phyloP scores from a whole-genome alignment of 2,888 invertebrate species.

The Isotomurus palustris region DNA sequence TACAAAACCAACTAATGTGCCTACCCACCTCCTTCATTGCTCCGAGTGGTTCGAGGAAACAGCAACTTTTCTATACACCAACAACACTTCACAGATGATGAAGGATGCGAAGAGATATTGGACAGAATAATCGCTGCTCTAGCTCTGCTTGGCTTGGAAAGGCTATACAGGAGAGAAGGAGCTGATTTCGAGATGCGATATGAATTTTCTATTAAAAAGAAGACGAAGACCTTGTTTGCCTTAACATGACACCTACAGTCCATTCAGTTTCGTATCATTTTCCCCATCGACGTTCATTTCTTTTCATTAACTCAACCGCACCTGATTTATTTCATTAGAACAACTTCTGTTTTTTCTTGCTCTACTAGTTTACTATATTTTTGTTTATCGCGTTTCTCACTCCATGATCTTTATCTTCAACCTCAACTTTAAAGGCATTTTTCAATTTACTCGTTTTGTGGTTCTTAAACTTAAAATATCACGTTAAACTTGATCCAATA shows the following conservation, averaged over 20 bases:
- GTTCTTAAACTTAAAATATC: too few species aligned
- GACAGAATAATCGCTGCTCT: too few species aligned
- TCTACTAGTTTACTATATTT: too few species aligned
- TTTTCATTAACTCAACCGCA: constrained; percentile 39
- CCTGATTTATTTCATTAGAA: constrained; percentile 39
- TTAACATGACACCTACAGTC: constrained; percentile 25
- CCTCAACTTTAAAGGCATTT: too few species aligned
- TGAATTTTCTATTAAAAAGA: constrained; percentile 9
- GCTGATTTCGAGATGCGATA: constrained; percentile 10
- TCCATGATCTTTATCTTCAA: too few species aligned
- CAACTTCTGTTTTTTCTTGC: constrained; percentile 31
- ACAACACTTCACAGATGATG: too few species aligned
- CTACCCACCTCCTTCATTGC: not conserved
- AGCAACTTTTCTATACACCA: too few species aligned
- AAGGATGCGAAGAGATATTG: too few species aligned
- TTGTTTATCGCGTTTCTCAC: too few species aligned
- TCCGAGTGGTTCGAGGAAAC: not conserved
- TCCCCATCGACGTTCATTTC: constrained; percentile 33
- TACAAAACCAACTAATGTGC: not conserved
- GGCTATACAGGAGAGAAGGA: not conserved
- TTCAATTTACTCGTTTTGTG: too few species aligned
- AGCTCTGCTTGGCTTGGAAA: constrained; percentile 3
- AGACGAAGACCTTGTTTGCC: constrained; percentile 22
- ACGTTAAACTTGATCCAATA: too few species aligned
- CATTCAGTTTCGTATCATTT: constrained; percentile 7